Percentiles rank a stretch among this genome's conserved stretches.
phyloP scores from a whole-genome alignment of 2,113 vertebrate species.

The Riparia riparia region DNA sequence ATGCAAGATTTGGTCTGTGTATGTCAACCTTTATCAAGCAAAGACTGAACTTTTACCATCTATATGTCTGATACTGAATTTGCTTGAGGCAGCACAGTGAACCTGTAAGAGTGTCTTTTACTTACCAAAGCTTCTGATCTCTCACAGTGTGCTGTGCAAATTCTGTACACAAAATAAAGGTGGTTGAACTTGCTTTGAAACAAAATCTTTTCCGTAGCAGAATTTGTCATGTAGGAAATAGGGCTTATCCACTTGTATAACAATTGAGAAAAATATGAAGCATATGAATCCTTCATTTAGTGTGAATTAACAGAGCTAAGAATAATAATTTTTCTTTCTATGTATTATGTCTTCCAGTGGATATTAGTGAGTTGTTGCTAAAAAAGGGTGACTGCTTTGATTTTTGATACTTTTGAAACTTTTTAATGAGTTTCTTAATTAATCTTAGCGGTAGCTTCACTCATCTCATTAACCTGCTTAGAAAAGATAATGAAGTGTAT shows the following conservation, averaged over 20 bases:
- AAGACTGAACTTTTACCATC: background rate
- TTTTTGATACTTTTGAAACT: background rate
- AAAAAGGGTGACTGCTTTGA: background rate
- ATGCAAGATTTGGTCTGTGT: background rate
- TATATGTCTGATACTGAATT: background rate
- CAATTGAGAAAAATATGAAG: background rate
- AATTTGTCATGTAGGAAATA: background rate
- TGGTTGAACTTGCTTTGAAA: background rate
- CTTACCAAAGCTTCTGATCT: background rate
- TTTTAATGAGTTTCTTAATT: background rate
- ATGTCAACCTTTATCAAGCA: background rate
- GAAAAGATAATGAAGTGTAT: slow-evolving; percentile 31
- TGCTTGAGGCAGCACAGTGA: background rate
- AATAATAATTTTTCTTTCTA: background rate
- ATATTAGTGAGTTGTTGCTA: background rate
- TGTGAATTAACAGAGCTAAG: background rate
- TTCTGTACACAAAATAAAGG: background rate
- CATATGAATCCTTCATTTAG: background rate
- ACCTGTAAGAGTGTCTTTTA: background rate
- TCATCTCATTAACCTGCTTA: background rate
- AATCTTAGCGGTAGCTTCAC: background rate
- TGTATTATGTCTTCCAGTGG: background rate
- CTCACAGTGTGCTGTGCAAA: background rate
- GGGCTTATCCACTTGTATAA: background rate
- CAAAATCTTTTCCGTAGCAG: background rate